Percentiles rank a stretch among this genome's conserved stretches.
These are phyloP conservation scores for Xestoiulus laeticollis DNA, from an alignment of 2,888 invertebrate species.

Conservation along the genomic window DNA sequence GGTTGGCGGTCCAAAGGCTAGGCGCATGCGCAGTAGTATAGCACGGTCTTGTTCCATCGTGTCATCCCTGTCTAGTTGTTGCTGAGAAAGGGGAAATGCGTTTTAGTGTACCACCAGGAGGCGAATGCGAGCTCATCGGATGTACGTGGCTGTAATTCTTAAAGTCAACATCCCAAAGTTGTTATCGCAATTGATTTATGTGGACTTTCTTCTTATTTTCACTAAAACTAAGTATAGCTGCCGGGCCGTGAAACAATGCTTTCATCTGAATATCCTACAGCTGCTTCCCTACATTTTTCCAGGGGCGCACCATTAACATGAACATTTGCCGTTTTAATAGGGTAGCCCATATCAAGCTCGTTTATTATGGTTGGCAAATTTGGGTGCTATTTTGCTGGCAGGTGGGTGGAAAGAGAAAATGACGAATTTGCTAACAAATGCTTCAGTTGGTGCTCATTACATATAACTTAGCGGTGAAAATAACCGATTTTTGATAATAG, in stretches of 20 bases:
- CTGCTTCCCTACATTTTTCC: conserved; percentile 3
- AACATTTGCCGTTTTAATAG: conserved; percentile 1
- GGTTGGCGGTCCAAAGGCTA: not conserved
- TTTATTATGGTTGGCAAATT: conserved; percentile 17
- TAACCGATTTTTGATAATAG: not conserved
- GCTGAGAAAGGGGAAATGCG: conserved; percentile 1
- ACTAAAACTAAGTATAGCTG: conserved; percentile 4
- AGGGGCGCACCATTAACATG: conserved; percentile 9
- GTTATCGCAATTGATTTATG: conserved; percentile 20
- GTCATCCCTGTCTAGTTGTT: not conserved
- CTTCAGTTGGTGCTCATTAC: not conserved
- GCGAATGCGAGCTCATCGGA: conserved; percentile 20
- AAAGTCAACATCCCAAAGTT: conserved; percentile 19
- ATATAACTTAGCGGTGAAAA: not conserved
- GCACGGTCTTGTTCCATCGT: not conserved
- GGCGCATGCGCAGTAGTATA: not conserved
- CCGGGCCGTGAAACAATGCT: not conserved
- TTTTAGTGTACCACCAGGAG: conserved; percentile 20
- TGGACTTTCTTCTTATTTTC: conserved; percentile 8
- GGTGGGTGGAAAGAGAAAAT: not conserved
- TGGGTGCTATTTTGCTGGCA: not conserved
- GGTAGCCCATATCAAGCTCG: not conserved
- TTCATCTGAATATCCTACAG: conserved; percentile 26
- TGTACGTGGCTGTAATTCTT: conserved; percentile 17
- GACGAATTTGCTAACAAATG: not conserved